These are phyloP conservation scores for Drosophila fuyamai DNA, from an alignment of 1,140 invertebrate genomes.

Conservation along the genomic window DNA sequence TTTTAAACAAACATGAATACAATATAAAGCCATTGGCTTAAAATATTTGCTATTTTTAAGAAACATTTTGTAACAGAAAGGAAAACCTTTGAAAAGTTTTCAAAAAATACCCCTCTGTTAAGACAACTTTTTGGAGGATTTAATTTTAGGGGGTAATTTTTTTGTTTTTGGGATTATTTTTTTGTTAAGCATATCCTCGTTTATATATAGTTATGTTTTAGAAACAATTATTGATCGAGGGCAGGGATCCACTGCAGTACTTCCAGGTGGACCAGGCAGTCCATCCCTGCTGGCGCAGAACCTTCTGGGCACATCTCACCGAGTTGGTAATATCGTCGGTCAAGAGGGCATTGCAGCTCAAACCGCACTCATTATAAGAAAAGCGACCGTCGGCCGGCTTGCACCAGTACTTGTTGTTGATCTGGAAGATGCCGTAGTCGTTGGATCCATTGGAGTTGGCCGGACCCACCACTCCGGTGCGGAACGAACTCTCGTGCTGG, in stretches of 20 bases:
- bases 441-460: conserved; percentile 70
- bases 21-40: no score
- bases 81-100: no score
- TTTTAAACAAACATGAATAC: no score
- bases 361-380: conserved; percentile 60
- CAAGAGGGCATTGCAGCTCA: conserved; percentile 61
- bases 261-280: conserved; percentile 74
- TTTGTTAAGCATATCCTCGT: not conserved
- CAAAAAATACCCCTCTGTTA: no score
- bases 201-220: conserved; percentile 11
- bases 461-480: conserved; percentile 49
- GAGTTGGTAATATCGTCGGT: conserved; percentile 62
- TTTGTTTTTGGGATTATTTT: not conserved
- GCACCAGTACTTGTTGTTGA: conserved; percentile 80
- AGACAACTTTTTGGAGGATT: no score
- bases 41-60: no score
- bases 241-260: conserved; percentile 60
- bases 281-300: conserved; percentile 68
- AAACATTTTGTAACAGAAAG: no score
- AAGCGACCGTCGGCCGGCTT: conserved; percentile 52
- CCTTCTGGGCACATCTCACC: conserved; percentile 68
- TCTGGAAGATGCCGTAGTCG: conserved; percentile 81
- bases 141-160: no score
- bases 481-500: conserved; percentile 64
- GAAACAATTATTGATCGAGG: conserved; percentile 67